Base-by-base conservation (phyloP, 2,113 vertebrate species). In the Bubalus kerabau region DNA sequence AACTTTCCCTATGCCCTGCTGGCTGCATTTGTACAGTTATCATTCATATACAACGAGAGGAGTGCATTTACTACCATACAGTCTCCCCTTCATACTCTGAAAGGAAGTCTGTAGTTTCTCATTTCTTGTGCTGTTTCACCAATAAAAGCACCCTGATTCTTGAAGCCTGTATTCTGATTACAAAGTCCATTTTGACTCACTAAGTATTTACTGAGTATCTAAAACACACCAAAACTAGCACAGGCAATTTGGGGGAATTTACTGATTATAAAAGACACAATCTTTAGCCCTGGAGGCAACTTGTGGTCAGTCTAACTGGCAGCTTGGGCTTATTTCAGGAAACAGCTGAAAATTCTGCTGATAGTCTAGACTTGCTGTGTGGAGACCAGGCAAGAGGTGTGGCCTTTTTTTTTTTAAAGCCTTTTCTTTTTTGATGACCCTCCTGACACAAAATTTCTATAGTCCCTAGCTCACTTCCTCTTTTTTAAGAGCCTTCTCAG, bases 391-490 rank as follows among this genome's bases (percentile, higher is more conserved):
- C 36, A 80, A 11, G 59, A 88, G 21, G 48, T 57, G 23, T 26
- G 6, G 16, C 40, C 7, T n/a, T 93, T 50, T 87, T 17, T 26
- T 57, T 98, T 64, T 17, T 78, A 30, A 14, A n/a, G 17, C 3
- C 46, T 96, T 98, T 98, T 98, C 62, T 83, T 67, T 95, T 94
- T 89, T 91, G 91, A 97, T 95, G 95, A 98, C 94, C 93, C 60
- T 95, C 94, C 50, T 81, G 98, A 97, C 24, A 97, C 52, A 97
- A 97, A 98, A 50, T 26, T 94, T 84, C 95, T 98, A 95, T 80
- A 97, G 92, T 91, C 87, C 13, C 64, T 88, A 95, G 98, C 83
- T 98, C 96, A 98, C 97, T 99, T 98, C 98, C 98, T 97, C 87
- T 91, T 60, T 96, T 95, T 83, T 24, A 97, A 95, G 67, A 95